A percentile compares a stretch with the other conserved stretches of the same genome.
Conservation (phyloP, 2,888 invertebrate species). For the Phalangium opilio region DNA sequence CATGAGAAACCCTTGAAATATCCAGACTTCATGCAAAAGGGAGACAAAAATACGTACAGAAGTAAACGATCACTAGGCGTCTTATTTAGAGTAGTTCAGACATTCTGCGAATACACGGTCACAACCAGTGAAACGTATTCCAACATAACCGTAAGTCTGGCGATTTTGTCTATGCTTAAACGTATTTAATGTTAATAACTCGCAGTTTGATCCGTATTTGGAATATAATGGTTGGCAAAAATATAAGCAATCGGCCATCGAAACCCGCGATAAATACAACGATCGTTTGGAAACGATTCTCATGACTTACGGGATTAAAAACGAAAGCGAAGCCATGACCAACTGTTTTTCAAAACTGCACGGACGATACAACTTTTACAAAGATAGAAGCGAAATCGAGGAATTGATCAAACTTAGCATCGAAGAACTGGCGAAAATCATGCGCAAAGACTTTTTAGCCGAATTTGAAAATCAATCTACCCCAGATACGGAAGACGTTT, state of each 20-base stretch:
- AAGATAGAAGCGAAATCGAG: slow-evolving; percentile 12
- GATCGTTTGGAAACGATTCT: slow-evolving; percentile 8
- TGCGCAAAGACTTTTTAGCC: slow-evolving; percentile 11
- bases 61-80: slow-evolving; percentile 18
- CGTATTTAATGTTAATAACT: neutral
- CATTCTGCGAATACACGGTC: too few species aligned
- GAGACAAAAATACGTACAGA: slow-evolving; percentile 11
- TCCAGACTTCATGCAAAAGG: slow-evolving; percentile 21
- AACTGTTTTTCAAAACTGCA: slow-evolving; percentile 12
- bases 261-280: slow-evolving; percentile 10
- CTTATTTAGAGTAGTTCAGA: slow-evolving; percentile 11
- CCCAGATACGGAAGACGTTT: neutral
- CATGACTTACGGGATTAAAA: slow-evolving; percentile 14
- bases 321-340: slow-evolving; percentile 16
- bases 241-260: slow-evolving; percentile 12
- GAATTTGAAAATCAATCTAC: slow-evolving; percentile 4
- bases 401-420: slow-evolving; percentile 8
- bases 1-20: slow-evolving; percentile 11
- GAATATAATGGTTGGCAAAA: slow-evolving; percentile 17
- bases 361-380: slow-evolving; percentile 10
- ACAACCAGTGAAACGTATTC: too few species aligned
- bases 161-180: too few species aligned
- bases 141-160: too few species aligned
- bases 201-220: slow-evolving; percentile 11
- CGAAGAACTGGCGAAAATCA: slow-evolving; percentile 6